Base-by-base conservation (phyloP, 2,888 invertebrate species). In the Alloplasta piceator region DNA sequence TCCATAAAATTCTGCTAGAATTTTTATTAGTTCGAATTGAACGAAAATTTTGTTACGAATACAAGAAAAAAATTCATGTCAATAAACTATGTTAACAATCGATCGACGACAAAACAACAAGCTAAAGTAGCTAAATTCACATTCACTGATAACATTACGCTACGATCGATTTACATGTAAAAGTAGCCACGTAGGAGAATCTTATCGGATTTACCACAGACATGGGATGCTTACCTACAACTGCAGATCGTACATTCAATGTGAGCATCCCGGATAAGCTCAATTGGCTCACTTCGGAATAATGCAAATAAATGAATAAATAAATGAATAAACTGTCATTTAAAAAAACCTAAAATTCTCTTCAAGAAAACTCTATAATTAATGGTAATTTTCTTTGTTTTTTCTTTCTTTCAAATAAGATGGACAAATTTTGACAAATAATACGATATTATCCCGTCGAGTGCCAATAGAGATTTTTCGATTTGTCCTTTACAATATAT, bases 151-250 rank as follows among this genome's bases (percentile, higher is more conserved):
- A 77, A 61, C 73, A 68, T 82, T 67, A 77, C 26, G 26, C 74
- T 86, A 84, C 84, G 83, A 83, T 86, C 64, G 84, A 89, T 89
- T 89, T 88, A 89, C 90, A 89, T 90, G 86, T 86, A 84, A 73
- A 83, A 73, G 86, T 87, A 86, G 87, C 87, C 89, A 89, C 75
- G 86, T 87, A 85, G 84, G 87, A 84, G 82, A 81, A 78, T 81
- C 80, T 82, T 85, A 89, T 86, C 85, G 88, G 86, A 83, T 88
- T 87, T 89, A 88, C 88, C 88, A 87, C 87, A 86, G 85, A 87
- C 84, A 84, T 72, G 68, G 84, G 87, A 85, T 85, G 89, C 87
- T 89, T 89, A 88, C 88, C 89, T 89, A 89, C 86, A 89, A 88
- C 89, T 89, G 90, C 85, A 86, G 88, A 87, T 86, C 81, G 87